Conservation (phyloP, 2,888 invertebrate species). For the Zygaena filipendulae region DNA sequence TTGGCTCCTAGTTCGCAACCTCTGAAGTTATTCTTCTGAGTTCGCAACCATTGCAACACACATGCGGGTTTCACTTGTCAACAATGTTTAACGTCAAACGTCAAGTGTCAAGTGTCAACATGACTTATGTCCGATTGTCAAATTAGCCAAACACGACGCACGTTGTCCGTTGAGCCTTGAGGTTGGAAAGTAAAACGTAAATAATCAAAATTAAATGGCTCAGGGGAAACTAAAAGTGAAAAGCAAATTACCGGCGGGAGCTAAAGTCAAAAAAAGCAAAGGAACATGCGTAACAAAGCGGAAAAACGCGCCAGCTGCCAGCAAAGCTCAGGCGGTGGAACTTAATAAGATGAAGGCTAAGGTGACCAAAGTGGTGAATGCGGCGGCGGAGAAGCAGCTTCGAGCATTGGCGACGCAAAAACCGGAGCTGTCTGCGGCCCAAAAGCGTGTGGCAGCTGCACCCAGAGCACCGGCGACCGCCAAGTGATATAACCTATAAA, state of each 20-base stretch:
- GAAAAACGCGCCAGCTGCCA: constrained; percentile 72
- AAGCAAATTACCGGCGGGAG: constrained; percentile 67
- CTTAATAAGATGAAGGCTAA: constrained; percentile 72
- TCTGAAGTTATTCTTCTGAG: too few species aligned
- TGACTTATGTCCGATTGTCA: too few species aligned
- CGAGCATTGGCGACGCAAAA: constrained; percentile 65
- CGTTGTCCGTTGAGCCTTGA: too few species aligned
- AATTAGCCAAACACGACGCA: too few species aligned
- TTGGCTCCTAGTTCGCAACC: too few species aligned
- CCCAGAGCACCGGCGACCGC: constrained; percentile 48
- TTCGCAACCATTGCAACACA: too few species aligned
- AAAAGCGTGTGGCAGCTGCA: constrained; percentile 45
- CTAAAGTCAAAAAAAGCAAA: constrained; percentile 63
- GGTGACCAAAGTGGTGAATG: constrained; percentile 77
- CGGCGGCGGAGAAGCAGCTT: constrained; percentile 74
- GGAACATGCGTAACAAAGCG: constrained; percentile 68
- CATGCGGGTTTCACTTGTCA: too few species aligned
- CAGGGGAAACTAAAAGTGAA: constrained; percentile 78
- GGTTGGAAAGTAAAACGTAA: too few species aligned
- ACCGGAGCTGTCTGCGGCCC: constrained; percentile 61
- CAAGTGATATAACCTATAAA: constrained; percentile 25
- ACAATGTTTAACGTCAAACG: too few species aligned
- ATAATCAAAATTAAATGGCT: constrained; percentile 59
- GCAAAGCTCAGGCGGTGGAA: constrained; percentile 71
- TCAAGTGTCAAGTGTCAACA: too few species aligned